Base-by-base conservation (phyloP, 1,140 invertebrate genomes). In the Bombus polaris region DNA sequence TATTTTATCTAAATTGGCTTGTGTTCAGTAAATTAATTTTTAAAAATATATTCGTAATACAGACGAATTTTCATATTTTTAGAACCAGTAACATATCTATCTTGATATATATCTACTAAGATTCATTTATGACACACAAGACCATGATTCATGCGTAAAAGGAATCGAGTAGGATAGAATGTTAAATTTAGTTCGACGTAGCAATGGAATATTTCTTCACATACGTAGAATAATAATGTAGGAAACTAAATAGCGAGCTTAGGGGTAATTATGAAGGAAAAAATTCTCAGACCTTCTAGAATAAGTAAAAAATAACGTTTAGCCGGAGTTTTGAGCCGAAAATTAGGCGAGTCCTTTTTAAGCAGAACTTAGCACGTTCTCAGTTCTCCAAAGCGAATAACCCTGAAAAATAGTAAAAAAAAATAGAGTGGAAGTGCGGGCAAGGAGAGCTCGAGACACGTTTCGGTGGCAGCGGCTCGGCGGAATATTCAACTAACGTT, bases 401-500 rank as follows among this genome's bases (percentile, higher is more conserved):
- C 4, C 32, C 25, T 2, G 6, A 22, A 57, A 59, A 73, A 73
- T 22, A 32, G 28, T 15, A 28, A 37, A 73, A 37, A 73, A 59
- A 42, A 57, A 12, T 22, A 25, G 8, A 18, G 25, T 10, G 37
- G 32, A 13, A n/a, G 39, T 35, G 53, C 13, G 53, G 59, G 59
- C 35, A n/a, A 68, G 47, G 68, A 42, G 81, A 35, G 42, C 47
- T 39, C 35, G 53, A 35, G 72, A 47, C 82, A 71, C 68, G 68
- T 53, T 70, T 59, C 37, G 66, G 74, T 42, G 53, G 75, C 75
- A 79, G 75, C 59, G 42, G 81, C 62, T 68, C 37, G 44, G 39
- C 22, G 37, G 75, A 84, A 84, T 84, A 84, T 84, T 84, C 83
- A 84, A 84, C 83, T 84, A 84, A 84, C 83, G 83, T 80, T 80